phyloP scores from a whole-genome alignment of 2,797 vertebrate genomes.

The Xenopus petersii region DNA sequence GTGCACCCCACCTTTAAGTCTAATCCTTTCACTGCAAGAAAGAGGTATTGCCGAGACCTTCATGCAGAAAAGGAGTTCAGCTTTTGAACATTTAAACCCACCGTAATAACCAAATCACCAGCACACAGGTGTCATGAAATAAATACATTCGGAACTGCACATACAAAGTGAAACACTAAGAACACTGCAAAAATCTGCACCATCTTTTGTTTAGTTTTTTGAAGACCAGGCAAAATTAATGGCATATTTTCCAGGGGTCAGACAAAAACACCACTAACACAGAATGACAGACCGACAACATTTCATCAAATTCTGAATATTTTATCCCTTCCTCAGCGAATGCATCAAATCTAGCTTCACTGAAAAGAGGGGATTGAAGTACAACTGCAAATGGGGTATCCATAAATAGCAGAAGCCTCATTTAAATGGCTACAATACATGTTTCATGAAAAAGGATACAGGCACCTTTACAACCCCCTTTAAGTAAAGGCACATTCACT shows the following conservation, averaged over 20 bases:
- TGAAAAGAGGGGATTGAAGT: too few species aligned
- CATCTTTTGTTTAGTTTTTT: conserved; percentile 79
- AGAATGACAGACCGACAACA: too few species aligned
- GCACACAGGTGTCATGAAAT: conserved; percentile 85
- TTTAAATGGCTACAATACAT: not conserved
- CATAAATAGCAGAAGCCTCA: too few species aligned
- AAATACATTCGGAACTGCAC: conserved; percentile 98
- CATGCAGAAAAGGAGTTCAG: conserved; percentile 4
- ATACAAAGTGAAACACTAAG: conserved; percentile 89
- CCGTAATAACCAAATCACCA: conserved; percentile 35
- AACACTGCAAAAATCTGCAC: conserved; percentile 98
- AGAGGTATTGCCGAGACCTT: not conserved
- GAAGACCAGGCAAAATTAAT: conserved; percentile 72
- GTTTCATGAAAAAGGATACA: too few species aligned
- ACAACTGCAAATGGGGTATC: too few species aligned
- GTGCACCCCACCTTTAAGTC: conserved; percentile 2
- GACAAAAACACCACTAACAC: conserved; percentile 9
- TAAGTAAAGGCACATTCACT: too few species aligned
- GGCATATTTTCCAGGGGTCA: conserved; percentile 59
- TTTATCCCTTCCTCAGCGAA: not conserved
- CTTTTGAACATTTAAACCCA: not conserved
- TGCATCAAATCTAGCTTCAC: too few species aligned
- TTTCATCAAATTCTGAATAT: too few species aligned
- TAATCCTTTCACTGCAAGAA: conserved; percentile 11
- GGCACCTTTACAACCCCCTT: too few species aligned